A percentile compares a stretch with the other conserved stretches of the same genome.
These are phyloP conservation scores for Epicauta chinensis DNA, from an alignment of 1,140 invertebrate species.

Conservation along the genomic window DNA sequence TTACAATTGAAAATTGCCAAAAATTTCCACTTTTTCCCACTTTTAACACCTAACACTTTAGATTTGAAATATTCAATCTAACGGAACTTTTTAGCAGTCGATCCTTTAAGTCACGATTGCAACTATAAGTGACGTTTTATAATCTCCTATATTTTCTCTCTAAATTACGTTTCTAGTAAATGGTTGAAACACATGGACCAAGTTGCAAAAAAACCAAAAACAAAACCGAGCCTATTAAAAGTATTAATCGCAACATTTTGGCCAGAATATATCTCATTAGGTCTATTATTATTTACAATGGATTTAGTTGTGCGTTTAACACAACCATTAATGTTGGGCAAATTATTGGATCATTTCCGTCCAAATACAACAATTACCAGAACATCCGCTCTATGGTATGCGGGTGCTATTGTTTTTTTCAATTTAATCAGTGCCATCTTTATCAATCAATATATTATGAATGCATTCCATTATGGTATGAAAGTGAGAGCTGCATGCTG, in stretches of 20 bases:
- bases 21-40: no score
- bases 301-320: conserved; percentile 33
- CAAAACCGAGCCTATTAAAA: conserved; percentile 32
- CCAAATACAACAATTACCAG: conserved; percentile 37
- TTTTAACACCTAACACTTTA: no score
- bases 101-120: no score
- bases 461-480: conserved; percentile 54
- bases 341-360: conserved; percentile 49
- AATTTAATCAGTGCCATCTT: conserved; percentile 48
- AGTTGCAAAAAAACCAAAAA: conserved; percentile 24
- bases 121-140: no score
- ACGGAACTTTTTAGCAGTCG: no score
- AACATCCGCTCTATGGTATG: conserved; percentile 50
- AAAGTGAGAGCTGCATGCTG: conserved; percentile 55
- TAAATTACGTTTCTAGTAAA: conserved; percentile 25
- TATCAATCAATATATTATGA: conserved; percentile 55
- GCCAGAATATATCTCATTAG: conserved; percentile 38
- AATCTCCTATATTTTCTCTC: no score
- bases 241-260: conserved; percentile 44
- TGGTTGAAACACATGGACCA: conserved; percentile 42
- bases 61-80: no score
- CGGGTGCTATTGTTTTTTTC: conserved; percentile 50
- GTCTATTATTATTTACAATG: conserved; percentile 34
- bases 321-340: conserved; percentile 50
- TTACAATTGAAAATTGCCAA: no score